Evolutionary conservation across 1,140 invertebrate species (phyloP).

Genomic region (Phortica variegata): DNA sequence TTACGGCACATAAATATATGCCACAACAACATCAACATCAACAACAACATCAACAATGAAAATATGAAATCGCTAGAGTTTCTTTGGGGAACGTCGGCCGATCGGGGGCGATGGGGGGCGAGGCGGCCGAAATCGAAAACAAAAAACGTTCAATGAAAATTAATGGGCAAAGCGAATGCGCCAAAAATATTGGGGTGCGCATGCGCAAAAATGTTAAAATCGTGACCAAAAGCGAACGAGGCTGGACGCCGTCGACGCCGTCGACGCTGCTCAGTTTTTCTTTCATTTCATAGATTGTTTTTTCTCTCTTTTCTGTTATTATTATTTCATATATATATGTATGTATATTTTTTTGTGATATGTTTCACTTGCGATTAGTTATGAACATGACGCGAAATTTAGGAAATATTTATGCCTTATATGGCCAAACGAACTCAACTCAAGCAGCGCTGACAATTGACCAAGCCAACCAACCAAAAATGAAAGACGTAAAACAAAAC

Average conservation of each 20-base stretch:
- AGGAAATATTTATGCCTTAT: conserved; percentile 52
- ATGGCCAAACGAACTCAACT: conserved; percentile 31
- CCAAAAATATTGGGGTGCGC: conserved; percentile 51
- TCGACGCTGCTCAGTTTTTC: conserved; percentile 34
- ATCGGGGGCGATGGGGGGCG: no score
- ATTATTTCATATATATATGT: no score
- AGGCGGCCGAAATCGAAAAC: no score
- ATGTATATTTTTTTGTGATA: conserved; percentile 10
- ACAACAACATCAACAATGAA: conserved; percentile 35
- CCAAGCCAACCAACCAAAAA: no score
- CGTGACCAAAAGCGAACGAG: conserved; percentile 37
- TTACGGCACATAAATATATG: conserved; percentile 55
- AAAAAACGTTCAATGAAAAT: conserved; percentile 53
- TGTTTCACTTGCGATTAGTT: conserved; percentile 8
- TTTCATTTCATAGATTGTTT: background rate
- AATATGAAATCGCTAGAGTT: conserved; percentile 32
- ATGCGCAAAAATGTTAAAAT: conserved; percentile 55
- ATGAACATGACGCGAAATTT: conserved; percentile 44
- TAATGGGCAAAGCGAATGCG: conserved; percentile 40
- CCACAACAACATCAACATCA: conserved; percentile 30
- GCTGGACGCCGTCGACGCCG: conserved; percentile 10
- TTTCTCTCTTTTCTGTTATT: no score
- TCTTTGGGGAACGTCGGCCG: no score
- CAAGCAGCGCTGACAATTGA: conserved; percentile 9
- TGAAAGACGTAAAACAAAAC: no score